phyloP scores from a whole-genome alignment of 2,797 vertebrate genomes.

The Danio tinwini region DNA sequence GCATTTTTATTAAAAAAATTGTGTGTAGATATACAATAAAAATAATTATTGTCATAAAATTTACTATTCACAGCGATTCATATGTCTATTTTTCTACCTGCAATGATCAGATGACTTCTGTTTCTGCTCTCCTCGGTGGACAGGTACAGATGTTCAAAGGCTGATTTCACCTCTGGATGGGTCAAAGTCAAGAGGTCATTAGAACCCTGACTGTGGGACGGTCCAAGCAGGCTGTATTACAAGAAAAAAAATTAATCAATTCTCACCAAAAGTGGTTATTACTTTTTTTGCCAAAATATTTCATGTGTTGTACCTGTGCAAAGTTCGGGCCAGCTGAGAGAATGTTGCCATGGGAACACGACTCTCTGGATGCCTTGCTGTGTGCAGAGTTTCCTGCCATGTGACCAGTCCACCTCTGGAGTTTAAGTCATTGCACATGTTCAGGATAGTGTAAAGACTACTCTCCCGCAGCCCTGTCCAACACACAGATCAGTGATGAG shows the following conservation, averaged over 20 bases:
- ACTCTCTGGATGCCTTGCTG: slow-evolving; percentile 67
- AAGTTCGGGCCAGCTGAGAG: slow-evolving; percentile 75
- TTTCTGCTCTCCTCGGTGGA: slow-evolving; percentile 66
- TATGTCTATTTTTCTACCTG: slow-evolving; percentile 69
- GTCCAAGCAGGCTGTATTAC: slow-evolving; percentile 75
- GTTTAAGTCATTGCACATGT: slow-evolving; percentile 72
- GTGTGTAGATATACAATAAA: neutral
- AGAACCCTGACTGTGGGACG: slow-evolving; percentile 68
- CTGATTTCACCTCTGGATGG: slow-evolving; percentile 76
- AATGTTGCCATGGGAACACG: slow-evolving; percentile 82
- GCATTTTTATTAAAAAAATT: neutral
- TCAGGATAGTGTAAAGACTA: slow-evolving; percentile 83
- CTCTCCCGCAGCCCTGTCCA: slow-evolving; percentile 81
- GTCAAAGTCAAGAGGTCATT: slow-evolving; percentile 77
- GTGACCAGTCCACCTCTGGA: slow-evolving; percentile 52
- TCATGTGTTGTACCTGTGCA: slow-evolving; percentile 71
- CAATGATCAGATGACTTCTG: slow-evolving; percentile 78
- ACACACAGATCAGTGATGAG: neutral
- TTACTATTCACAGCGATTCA: neutral
- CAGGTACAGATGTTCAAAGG: slow-evolving; percentile 79
- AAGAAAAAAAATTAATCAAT: neutral
- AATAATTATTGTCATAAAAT: no score
- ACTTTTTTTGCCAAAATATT: neutral
- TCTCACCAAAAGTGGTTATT: neutral
- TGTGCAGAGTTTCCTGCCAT: slow-evolving; percentile 76